Evolutionary conservation across 2,888 invertebrate species (phyloP).

Genomic region (Eristalis pertinax): DNA sequence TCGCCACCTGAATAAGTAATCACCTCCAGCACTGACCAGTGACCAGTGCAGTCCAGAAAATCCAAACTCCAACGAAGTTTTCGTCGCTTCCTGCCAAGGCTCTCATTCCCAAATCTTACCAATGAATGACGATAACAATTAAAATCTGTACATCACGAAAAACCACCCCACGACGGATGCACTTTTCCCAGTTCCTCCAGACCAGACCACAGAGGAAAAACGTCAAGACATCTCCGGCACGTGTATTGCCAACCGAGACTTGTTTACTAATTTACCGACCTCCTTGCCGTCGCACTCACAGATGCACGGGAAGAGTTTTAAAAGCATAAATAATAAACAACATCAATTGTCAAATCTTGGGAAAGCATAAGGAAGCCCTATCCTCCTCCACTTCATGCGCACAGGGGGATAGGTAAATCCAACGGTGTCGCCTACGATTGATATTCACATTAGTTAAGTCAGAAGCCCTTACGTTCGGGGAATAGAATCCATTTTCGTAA

Average conservation of each 20-base stretch:
- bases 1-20: not conserved
- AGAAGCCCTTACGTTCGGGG: conserved; percentile 37
- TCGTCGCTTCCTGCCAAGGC: not conserved
- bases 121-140: conserved; percentile 50
- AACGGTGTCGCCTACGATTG: conserved; percentile 63
- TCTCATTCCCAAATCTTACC: not conserved
- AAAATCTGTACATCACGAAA: conserved; percentile 18
- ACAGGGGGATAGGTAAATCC: conserved; percentile 43
- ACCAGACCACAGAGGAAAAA: conserved; percentile 14
- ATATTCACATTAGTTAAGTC: conserved; percentile 70
- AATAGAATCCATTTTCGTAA: conserved; percentile 66
- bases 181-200: conserved; percentile 5
- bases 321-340: conserved; percentile 65
- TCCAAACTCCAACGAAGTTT: too few species aligned
- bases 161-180: conserved; percentile 9
- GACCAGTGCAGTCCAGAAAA: not conserved
- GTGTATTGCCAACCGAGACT: conserved; percentile 34
- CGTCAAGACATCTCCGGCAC: conserved; percentile 36
- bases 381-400: not conserved
- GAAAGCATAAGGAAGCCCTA: conserved; percentile 10
- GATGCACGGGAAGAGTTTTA: conserved; percentile 50
- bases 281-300: conserved; percentile 14
- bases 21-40: not conserved
- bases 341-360: conserved; percentile 67
- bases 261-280: conserved; percentile 67